Evolutionary conservation across 2,797 vertebrate species (phyloP).

Genomic region (Falco rusticolus): DNA sequence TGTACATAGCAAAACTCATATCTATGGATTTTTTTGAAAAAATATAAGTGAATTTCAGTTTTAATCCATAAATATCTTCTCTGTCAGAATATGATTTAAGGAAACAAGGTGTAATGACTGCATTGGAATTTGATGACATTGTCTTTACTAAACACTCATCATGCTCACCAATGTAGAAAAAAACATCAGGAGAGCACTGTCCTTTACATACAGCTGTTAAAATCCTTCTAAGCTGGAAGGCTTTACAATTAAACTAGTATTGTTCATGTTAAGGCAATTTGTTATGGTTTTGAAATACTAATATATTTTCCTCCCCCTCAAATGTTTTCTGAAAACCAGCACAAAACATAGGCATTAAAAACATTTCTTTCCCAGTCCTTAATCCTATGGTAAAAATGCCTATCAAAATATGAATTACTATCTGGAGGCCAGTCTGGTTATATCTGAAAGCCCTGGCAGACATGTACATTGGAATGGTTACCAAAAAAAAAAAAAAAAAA

Average conservation of each 20-base stretch:
- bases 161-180: neutral
- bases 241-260: neutral
- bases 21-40: neutral
- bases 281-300: neutral
- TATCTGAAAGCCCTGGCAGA: neutral
- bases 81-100: slow-evolving; percentile 8
- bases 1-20: neutral
- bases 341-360: neutral
- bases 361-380: neutral
- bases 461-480: neutral
- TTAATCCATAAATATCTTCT: slow-evolving; percentile 5
- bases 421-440: neutral
- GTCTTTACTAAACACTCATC: neutral
- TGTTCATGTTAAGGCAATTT: neutral
- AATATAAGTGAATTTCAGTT: neutral
- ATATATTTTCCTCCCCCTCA: neutral
- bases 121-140: neutral
- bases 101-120: neutral
- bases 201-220: neutral
- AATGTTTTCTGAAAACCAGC: neutral
- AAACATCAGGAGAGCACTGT: neutral
- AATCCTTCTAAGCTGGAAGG: neutral
- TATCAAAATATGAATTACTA: neutral
- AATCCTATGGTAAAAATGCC: neutral
- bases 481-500: neutral